Conservation (phyloP, 2,888 invertebrate genomes). For the Uropetala carovei region DNA sequence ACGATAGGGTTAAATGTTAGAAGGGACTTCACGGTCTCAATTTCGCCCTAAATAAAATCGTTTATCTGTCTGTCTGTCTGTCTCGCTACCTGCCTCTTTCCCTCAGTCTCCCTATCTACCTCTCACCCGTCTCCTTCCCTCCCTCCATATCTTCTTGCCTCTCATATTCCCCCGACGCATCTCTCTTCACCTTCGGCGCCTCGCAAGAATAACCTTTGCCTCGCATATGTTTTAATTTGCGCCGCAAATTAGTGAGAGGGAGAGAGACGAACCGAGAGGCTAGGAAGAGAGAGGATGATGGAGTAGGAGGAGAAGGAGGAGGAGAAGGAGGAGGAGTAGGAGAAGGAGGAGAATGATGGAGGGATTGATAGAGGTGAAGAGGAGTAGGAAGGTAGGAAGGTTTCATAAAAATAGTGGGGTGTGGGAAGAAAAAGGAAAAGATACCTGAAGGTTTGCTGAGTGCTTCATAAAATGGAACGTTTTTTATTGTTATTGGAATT, state of each 20-base stretch:
- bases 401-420: too few species aligned
- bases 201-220: constrained; percentile 41
- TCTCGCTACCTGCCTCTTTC: constrained; percentile 68
- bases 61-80: constrained; percentile 59
- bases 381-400: not conserved
- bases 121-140: not conserved
- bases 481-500: not conserved
- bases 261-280: not conserved
- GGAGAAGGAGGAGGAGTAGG: not conserved
- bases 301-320: not conserved
- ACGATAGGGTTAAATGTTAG: too few species aligned
- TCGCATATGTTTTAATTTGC: constrained; percentile 57
- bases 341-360: not conserved
- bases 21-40: constrained; percentile 2
- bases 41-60: too few species aligned
- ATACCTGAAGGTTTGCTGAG: not conserved
- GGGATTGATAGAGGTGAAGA: not conserved
- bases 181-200: too few species aligned
- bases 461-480: constrained; percentile 13
- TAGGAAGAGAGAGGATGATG: not conserved
- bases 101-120: not conserved
- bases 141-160: not conserved
- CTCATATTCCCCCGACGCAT: too few species aligned
- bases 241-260: constrained; percentile 50
- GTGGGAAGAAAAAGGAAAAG: not conserved